These are phyloP conservation scores for Pygocentrus nattereri DNA, from an alignment of 2,797 vertebrate species.

Conservation along the genomic window DNA sequence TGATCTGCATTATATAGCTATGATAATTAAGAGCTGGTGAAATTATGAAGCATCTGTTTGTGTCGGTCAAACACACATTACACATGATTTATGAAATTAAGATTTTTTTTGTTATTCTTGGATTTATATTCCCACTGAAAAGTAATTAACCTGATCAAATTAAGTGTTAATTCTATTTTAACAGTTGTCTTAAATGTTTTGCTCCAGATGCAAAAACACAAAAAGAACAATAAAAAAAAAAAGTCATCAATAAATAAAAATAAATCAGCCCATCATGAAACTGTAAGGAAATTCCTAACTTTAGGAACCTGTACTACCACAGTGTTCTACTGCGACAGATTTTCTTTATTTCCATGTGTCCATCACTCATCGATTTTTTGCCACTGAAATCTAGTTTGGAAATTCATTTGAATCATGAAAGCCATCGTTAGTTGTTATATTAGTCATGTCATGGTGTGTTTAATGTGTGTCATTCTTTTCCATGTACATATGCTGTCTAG, in stretches of 20 bases:
- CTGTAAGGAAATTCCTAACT: too few species aligned
- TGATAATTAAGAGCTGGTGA: neutral
- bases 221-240: neutral
- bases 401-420: neutral
- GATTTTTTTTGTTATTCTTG: neutral
- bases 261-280: too few species aligned
- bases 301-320: too few species aligned
- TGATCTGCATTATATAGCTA: neutral
- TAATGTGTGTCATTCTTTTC: neutral
- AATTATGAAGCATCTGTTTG: neutral
- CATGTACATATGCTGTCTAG: slow-evolving; percentile 8
- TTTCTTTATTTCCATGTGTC: neutral
- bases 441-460: neutral
- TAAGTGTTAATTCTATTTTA: neutral
- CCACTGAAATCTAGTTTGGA: neutral
- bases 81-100: neutral
- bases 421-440: neutral
- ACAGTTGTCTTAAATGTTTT: neutral
- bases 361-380: neutral
- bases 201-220: neutral
- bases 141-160: neutral
- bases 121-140: slow-evolving; percentile 4
- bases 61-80: neutral
- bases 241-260: neutral
- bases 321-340: neutral